Evolutionary conservation across 2,888 invertebrate species (phyloP), one percentile per base, ranked within the genome.

Genomic region (Troides oblongomaculatus): DNA sequence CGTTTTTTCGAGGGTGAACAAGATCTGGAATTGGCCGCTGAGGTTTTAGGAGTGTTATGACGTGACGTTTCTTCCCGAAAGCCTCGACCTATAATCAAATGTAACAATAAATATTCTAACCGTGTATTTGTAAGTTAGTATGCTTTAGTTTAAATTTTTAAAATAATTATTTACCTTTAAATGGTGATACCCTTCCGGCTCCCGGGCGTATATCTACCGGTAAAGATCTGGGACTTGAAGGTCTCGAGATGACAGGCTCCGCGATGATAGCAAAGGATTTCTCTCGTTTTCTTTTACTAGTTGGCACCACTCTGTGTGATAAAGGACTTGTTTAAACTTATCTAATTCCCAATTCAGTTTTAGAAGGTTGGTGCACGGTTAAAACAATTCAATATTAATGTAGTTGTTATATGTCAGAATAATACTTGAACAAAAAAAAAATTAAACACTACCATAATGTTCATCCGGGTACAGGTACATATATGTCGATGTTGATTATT

Each of bases 201-300:
- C 93, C 94, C 0, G 88, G 78, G 59, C 85, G 78, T 64, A 86
- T 81, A 71, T 90, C 90, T 1, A 84, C 78, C 0, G 92, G 93
- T 68, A 90, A 79, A 0, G 89, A 90, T 68, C 84, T 76, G 0
- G 93, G 90, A 73, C 89, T 88, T 72, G 87, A 79, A n/a, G 93
- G 90, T 8, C 93, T 87, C 18, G 94, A 93, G 21, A 90, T 86
- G 60, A 86, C 84, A 6, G 94, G 93, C 5, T 95, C 95, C 18
- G 94, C 93, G 70, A 96, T 90, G 74, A 96, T 95, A 72, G 95
- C 95, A 82, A 96, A 96, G 5, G 95, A 94, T 10, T 94, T 93
- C 81, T 95, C 94, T 69, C 94, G 93, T 78, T 95, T 95, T 70
- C 94, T 88, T 71, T 95, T 93, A 30, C 91, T 84, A 61, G 89